A percentile compares a stretch with the other conserved stretches of the same genome.
These are phyloP conservation scores for Gymnocephalus cernua DNA, from an alignment of 2,113 vertebrate genomes.

Conservation along the genomic window DNA sequence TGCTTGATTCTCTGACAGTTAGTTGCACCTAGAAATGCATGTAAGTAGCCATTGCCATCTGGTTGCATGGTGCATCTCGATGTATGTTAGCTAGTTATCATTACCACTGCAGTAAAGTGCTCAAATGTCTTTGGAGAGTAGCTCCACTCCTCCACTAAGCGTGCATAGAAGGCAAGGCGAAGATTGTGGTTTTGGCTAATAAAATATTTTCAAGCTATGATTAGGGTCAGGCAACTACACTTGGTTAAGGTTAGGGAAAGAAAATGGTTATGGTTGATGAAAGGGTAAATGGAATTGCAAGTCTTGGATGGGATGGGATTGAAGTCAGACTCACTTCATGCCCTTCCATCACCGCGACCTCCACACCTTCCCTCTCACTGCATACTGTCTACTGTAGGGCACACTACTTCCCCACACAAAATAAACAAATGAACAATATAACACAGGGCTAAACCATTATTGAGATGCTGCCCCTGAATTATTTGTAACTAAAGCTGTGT, in stretches of 20 bases:
- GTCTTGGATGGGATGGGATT: no score
- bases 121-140: not conserved
- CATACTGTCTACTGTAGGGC: no score
- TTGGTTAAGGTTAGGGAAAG: no score
- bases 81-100: not conserved
- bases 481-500: constrained; percentile 19
- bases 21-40: not conserved
- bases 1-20: not conserved
- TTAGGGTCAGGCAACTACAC: not conserved
- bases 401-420: no score
- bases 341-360: no score
- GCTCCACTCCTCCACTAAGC: not conserved
- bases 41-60: not conserved
- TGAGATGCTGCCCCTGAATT: not conserved
- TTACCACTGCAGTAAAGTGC: not conserved
- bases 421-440: not conserved
- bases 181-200: not conserved
- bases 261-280: no score
- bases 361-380: no score
- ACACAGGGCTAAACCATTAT: not conserved
- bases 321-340: not conserved
- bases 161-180: not conserved
- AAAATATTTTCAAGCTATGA: not conserved
- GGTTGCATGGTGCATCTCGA: not conserved
- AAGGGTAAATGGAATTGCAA: not conserved